Percentiles rank a stretch among this genome's conserved stretches.
phyloP scores from a whole-genome alignment of 2,797 vertebrate genomes.

The Brachyalestes nurse region DNA sequence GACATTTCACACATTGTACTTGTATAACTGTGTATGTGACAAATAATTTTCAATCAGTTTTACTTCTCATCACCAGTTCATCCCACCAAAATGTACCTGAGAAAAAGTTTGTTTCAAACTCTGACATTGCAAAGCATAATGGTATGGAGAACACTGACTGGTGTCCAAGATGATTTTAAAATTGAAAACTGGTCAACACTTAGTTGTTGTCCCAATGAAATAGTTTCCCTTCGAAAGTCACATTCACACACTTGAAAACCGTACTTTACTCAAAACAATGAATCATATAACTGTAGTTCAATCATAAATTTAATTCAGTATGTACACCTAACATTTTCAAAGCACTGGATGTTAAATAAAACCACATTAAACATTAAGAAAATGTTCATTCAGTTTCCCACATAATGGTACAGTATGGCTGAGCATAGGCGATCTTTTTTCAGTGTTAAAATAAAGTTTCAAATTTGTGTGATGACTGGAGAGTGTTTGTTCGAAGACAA shows the following conservation, averaged over 20 bases:
- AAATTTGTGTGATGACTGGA: background rate
- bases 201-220: no score
- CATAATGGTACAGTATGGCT: slow-evolving; percentile 18
- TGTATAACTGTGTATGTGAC: no score
- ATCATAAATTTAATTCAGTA: slow-evolving; percentile 51
- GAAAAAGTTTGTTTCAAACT: no score
- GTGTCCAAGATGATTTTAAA: no score
- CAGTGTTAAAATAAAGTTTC: background rate
- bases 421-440: background rate
- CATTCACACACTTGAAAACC: background rate
- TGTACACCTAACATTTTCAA: slow-evolving; percentile 43
- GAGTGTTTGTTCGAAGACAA: background rate
- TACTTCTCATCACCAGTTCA: no score
- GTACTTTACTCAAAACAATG: background rate
- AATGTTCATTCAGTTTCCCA: slow-evolving; percentile 11
- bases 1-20: no score
- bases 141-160: no score
- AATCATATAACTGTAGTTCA: slow-evolving; percentile 18
- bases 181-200: no score
- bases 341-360: slow-evolving; percentile 45
- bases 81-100: no score
- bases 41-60: no score
- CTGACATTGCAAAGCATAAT: no score
- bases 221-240: background rate
- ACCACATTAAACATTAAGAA: slow-evolving; percentile 27